A percentile compares a stretch with the other conserved stretches of the same genome.
phyloP scores from a whole-genome alignment of 2,113 vertebrate genomes.

The mouse (Mus musculus) region DNA sequence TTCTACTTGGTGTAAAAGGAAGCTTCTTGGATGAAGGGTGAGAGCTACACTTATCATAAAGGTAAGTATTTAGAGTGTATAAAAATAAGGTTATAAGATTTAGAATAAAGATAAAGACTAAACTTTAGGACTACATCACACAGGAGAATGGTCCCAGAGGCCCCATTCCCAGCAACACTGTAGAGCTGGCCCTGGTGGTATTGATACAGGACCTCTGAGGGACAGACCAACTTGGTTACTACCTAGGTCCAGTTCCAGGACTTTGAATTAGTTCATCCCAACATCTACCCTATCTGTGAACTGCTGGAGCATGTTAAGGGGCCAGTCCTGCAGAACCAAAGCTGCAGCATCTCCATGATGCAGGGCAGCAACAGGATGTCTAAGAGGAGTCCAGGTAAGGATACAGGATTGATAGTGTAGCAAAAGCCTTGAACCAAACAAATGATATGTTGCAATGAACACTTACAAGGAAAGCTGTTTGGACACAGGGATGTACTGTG shows the following conservation, averaged over 20 bases:
- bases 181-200: background rate
- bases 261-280: background rate
- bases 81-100: background rate
- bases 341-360: background rate
- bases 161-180: background rate
- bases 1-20: background rate
- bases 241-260: background rate
- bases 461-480: background rate
- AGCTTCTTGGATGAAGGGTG: background rate
- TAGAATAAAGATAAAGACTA: background rate
- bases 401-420: background rate
- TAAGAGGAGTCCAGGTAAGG: background rate
- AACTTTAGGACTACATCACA: background rate
- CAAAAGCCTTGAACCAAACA: background rate
- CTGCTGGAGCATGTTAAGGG: background rate
- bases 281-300: background rate
- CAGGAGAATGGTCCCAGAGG: background rate
- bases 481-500: background rate
- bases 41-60: background rate
- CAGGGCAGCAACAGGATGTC: background rate
- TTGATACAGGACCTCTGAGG: background rate
- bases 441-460: background rate
- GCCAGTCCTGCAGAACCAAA: background rate
- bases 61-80: background rate
- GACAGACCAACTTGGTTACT: background rate